These are phyloP conservation scores for Neuroterus valhalla DNA, from an alignment of 1,140 invertebrate genomes.

Conservation along the genomic window DNA sequence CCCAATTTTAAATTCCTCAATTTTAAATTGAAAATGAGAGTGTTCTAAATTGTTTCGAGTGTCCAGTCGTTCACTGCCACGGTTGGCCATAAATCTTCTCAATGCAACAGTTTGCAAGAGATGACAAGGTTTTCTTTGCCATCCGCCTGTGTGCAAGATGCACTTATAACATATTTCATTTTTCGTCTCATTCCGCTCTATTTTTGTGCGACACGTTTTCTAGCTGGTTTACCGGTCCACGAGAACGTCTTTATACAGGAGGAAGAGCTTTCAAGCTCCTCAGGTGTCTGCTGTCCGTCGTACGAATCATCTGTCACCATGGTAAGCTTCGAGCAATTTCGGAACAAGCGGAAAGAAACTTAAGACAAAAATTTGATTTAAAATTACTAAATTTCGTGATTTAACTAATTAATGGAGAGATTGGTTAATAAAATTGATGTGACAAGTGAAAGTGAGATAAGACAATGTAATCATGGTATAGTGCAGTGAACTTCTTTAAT, in stretches of 20 bases:
- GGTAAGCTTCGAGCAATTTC: constrained; percentile 51
- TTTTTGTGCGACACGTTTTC: constrained; percentile 64
- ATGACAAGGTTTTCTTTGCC: constrained; percentile 32
- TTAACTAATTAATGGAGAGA: too few relatives aligned
- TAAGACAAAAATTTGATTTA: too few relatives aligned
- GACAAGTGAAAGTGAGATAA: constrained; percentile 10
- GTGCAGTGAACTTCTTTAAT: background rate
- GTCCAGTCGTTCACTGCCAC: background rate
- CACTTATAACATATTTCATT: constrained; percentile 73
- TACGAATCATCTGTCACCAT: constrained; percentile 54
- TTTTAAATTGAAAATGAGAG: background rate
- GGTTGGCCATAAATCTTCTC: background rate
- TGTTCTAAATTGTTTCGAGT: background rate
- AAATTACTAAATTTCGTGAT: too few relatives aligned
- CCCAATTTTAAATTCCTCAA: background rate
- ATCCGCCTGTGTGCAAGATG: constrained; percentile 12
- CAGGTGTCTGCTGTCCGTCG: constrained; percentile 63
- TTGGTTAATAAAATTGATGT: too few relatives aligned
- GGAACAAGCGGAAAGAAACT: too few relatives aligned
- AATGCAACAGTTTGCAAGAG: constrained; percentile 30
- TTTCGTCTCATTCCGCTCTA: constrained; percentile 63
- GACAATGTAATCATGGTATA: constrained; percentile 11
- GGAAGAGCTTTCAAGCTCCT: constrained; percentile 54
- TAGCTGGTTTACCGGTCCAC: constrained; percentile 65
- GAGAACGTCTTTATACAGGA: constrained; percentile 65